Conservation (phyloP, 2,797 vertebrate species). For the Sebastes jordani region DNA sequence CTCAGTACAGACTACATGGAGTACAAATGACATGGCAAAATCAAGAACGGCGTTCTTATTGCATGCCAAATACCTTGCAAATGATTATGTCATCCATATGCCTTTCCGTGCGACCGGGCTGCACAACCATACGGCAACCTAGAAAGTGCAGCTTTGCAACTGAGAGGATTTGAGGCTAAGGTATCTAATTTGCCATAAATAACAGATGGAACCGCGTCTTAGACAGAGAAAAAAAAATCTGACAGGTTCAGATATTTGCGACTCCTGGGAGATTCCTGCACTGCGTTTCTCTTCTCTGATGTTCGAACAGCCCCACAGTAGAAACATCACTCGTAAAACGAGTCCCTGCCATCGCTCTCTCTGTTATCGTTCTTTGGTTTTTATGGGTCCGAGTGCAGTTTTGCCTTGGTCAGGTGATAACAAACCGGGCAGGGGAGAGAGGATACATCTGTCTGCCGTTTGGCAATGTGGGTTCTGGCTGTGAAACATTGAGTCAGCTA, state of each 20-base stretch:
- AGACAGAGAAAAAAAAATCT: not conserved
- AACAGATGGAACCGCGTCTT: not conserved
- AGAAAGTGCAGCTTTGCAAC: not conserved
- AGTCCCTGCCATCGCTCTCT: conserved; percentile 23
- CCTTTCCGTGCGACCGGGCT: too few species aligned
- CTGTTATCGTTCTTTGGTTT: conserved; percentile 56
- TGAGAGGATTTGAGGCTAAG: not conserved
- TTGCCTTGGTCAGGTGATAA: conserved; percentile 71
- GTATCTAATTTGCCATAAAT: not conserved
- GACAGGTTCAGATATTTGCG: not conserved
- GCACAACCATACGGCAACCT: not conserved
- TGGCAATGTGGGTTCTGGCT: conserved; percentile 55
- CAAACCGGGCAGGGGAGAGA: conserved; percentile 47
- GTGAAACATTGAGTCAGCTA: conserved; percentile 80
- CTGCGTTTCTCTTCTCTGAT: conserved; percentile 15
- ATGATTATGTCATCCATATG: too few species aligned
- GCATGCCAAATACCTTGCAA: too few species aligned
- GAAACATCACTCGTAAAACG: conserved; percentile 60
- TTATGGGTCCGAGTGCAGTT: conserved; percentile 60
- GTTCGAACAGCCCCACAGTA: conserved; percentile 19
- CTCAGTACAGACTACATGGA: too few species aligned
- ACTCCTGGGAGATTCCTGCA: not conserved
- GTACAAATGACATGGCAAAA: too few species aligned
- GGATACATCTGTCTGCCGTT: conserved; percentile 70
- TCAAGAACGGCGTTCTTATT: too few species aligned